phyloP scores from a whole-genome alignment of 2,113 vertebrate species.

The Poeciliopsis occidentalis region DNA sequence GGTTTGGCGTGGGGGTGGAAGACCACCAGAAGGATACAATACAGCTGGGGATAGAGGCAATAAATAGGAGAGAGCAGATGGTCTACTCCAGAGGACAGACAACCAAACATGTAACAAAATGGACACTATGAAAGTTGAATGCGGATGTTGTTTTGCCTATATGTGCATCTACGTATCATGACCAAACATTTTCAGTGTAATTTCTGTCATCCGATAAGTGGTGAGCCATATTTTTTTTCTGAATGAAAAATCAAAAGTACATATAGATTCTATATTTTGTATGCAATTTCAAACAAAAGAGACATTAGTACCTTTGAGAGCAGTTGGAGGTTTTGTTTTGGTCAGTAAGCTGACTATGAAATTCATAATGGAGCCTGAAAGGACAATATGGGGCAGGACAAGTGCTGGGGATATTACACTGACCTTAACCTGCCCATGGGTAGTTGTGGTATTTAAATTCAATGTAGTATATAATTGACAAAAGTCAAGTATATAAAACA shows the following conservation, averaged over 20 bases:
- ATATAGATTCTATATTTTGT: neutral
- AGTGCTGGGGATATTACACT: constrained; percentile 16
- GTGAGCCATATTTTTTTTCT: neutral
- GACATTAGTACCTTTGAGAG: constrained; percentile 20
- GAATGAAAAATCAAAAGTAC: neutral
- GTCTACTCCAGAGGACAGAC: constrained; percentile 74
- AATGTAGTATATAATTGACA: neutral
- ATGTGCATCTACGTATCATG: neutral
- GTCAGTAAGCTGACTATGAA: constrained; percentile 29
- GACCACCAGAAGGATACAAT: constrained; percentile 79
- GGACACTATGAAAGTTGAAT: constrained; percentile 63
- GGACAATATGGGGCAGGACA: constrained; percentile 29
- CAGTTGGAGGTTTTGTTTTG: constrained; percentile 24
- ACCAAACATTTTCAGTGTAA: neutral
- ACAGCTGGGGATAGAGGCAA: constrained; percentile 78
- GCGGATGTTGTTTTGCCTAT: neutral
- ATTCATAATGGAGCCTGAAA: constrained; percentile 18
- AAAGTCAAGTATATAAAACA: neutral
- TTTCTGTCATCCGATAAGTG: neutral
- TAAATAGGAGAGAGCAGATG: constrained; percentile 82
- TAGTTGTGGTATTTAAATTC: constrained; percentile 20
- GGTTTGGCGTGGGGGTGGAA: constrained; percentile 77
- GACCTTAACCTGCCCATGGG: constrained; percentile 20
- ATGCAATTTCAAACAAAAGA: neutral
- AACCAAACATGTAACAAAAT: constrained; percentile 70